Percentiles rank a stretch among this genome's conserved stretches.
These are phyloP conservation scores for Hippocampus abdominalis DNA, from an alignment of 2,113 vertebrate species.

Conservation along the genomic window DNA sequence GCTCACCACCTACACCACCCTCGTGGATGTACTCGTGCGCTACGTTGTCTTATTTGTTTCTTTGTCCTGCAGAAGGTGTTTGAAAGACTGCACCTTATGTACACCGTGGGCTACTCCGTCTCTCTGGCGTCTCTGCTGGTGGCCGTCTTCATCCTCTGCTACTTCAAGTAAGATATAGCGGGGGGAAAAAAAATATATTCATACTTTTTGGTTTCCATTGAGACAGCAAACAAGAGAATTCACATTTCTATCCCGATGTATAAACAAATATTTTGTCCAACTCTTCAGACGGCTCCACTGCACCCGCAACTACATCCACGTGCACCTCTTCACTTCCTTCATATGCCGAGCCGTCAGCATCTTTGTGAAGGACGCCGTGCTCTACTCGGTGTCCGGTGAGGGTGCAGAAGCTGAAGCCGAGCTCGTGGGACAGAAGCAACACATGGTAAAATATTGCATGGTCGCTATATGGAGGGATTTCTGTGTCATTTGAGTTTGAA, in stretches of 20 bases:
- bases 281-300: constrained; percentile 82
- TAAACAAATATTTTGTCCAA: too few relatives aligned
- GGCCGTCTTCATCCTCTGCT: constrained; percentile 83
- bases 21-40: background rate
- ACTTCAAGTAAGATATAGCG: constrained; percentile 79
- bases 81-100: constrained; percentile 85
- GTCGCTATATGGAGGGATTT: too few relatives aligned
- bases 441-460: constrained; percentile 67
- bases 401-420: constrained; percentile 22
- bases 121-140: constrained; percentile 80
- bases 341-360: constrained; percentile 86
- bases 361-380: constrained; percentile 84
- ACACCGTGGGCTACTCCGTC: constrained; percentile 86
- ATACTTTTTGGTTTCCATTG: too few relatives aligned
- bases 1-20: too few relatives aligned
- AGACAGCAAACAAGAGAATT: too few relatives aligned
- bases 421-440: constrained; percentile 55
- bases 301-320: constrained; percentile 89
- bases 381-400: constrained; percentile 70
- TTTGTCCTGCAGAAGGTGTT: constrained; percentile 76
- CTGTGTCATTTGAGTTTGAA: too few relatives aligned
- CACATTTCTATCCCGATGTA: too few relatives aligned
- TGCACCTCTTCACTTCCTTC: constrained; percentile 88
- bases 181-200: background rate
- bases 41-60: constrained; percentile 13